These are phyloP conservation scores for Erethizon dorsatum DNA, from an alignment of 2,797 vertebrate genomes.

Conservation along the genomic window DNA sequence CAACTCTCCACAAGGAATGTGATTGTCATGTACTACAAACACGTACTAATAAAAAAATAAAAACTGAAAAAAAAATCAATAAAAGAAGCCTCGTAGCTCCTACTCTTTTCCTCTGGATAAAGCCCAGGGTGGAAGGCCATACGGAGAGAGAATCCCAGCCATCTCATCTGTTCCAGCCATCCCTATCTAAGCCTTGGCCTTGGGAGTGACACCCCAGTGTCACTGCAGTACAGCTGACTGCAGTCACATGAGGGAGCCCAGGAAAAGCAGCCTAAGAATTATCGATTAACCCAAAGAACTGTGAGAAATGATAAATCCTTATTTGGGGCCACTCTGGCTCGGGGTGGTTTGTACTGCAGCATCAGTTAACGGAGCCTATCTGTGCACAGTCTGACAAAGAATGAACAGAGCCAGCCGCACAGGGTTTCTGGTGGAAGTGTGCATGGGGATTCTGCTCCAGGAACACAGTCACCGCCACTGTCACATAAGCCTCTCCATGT, in stretches of 20 bases:
- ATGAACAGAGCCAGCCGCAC: not conserved
- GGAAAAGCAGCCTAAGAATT: not conserved
- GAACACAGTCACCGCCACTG: not conserved
- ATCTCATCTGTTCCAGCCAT: not conserved
- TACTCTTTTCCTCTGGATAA: not conserved
- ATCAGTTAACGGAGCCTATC: not conserved
- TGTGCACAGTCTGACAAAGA: not conserved
- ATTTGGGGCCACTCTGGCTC: not conserved
- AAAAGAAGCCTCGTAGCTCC: not conserved
- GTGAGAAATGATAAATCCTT: not conserved
- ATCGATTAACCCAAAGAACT: not conserved
- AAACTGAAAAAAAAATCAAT: not conserved
- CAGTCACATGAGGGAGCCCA: not conserved
- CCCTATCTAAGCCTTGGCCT: not conserved
- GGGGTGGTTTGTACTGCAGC: not conserved
- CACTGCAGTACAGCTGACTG: not conserved
- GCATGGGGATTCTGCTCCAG: not conserved
- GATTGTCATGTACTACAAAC: not conserved
- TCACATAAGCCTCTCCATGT: not conserved
- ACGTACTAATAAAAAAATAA: not conserved
- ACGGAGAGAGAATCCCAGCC: not conserved
- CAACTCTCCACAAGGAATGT: not conserved
- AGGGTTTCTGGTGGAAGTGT: not conserved
- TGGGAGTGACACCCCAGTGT: not conserved
- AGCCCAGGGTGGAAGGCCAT: not conserved